Conservation (phyloP, 2,797 vertebrate genomes). For the Spinus pinus region DNA sequence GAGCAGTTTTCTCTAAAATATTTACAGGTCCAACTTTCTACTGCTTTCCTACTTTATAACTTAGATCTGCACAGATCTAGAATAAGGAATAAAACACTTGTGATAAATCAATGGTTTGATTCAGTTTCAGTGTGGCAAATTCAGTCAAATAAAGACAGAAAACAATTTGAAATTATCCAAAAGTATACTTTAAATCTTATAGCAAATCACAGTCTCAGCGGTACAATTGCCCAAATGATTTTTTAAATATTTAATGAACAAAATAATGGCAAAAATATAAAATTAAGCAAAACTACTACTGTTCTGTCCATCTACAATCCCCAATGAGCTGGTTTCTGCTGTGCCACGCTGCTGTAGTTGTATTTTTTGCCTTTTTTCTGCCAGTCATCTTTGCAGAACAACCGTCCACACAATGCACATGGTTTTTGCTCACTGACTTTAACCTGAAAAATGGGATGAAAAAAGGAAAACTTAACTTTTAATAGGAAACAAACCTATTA, state of each 20-base stretch:
- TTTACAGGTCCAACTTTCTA: conserved; percentile 52
- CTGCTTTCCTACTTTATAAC: conserved; percentile 60
- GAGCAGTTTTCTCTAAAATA: conserved; percentile 18
- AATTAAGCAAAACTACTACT: background rate
- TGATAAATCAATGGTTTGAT: background rate
- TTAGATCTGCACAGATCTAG: conserved; percentile 43
- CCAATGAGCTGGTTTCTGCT: background rate
- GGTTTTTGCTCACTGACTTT: background rate
- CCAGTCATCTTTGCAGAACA: background rate
- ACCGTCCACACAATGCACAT: background rate
- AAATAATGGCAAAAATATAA: background rate
- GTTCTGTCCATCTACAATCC: background rate
- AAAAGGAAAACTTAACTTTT: background rate
- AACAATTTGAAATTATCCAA: background rate
- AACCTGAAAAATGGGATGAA: background rate
- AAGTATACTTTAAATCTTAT: background rate
- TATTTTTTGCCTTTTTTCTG: background rate
- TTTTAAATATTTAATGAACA: background rate
- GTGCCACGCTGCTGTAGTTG: background rate
- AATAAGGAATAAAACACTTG: conserved; percentile 2
- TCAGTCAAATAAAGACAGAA: background rate
- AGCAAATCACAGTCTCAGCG: background rate
- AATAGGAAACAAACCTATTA: background rate
- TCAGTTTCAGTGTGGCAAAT: background rate
- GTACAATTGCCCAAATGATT: background rate